Base-by-base conservation (phyloP, 1,140 invertebrate genomes). In the Zaprionus nigranus region DNA sequence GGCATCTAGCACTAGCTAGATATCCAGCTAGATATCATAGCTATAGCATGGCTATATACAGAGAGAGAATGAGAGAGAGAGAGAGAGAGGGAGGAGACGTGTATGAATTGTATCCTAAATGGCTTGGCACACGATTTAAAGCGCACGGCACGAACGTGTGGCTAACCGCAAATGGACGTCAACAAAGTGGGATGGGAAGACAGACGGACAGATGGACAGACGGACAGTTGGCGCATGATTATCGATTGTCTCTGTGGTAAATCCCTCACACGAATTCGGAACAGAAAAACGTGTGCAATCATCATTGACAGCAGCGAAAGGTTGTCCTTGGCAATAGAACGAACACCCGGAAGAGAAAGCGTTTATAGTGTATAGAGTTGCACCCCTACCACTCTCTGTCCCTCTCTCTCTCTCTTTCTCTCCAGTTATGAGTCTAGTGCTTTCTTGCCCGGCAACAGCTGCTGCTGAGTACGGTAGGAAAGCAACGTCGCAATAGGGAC, bases 101-200 rank as follows among this genome's bases (percentile, higher is more conserved):
- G 63, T 69, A 69, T 81, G 67, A 72, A 78, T 68, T 73, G 81
- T 82, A 80, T 83, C 84, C 84, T 75, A 80, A 86, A 86, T 75
- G 68, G 84, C 36, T 43, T 63, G 59, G 66, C 57, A 58, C 46
- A 78, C 84, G 75, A 87, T 86, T 88, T 80, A 83, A 80, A 87
- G 80, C 84, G 60, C 66, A 51, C 80, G 70, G 73, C 84, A 86
- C 83, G 83, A 88, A 80, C 84, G 78, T 88, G 70, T 34, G 69
- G 54, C 68, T 43, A 76, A 61, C 62, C 57, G 57, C 62, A 72
- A 76, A 72, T 66, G 66, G 49, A 61, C 38, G 38, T 40, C 9
- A 24, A 57, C 38, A 38, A 65, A 72, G 28, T 26, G 38, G 6
- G 5, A 43, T 43, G 40, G 15, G 6, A 46, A 53, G 26, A 60